Percentiles rank a stretch among this genome's conserved stretches.
These are phyloP conservation scores for Nasonia longicornis DNA, from an alignment of 1,140 invertebrate species.

Conservation along the genomic window DNA sequence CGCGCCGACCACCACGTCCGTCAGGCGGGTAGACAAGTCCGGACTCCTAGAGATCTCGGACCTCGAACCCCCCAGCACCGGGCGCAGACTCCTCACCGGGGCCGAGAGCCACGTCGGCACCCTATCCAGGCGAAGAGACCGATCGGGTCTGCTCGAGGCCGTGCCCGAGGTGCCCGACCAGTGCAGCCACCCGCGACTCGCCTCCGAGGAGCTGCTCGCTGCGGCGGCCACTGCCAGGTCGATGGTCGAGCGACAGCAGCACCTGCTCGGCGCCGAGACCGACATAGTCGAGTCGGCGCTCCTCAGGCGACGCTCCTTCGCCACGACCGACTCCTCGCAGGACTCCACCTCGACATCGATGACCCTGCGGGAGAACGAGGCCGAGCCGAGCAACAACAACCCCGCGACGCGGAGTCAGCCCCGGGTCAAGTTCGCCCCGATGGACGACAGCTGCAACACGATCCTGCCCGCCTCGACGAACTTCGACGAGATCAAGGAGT, in stretches of 20 bases:
- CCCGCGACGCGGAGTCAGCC: not conserved
- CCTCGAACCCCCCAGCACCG: constrained; percentile 50
- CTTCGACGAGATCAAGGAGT: constrained; percentile 34
- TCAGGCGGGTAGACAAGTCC: constrained; percentile 61
- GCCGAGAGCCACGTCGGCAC: constrained; percentile 44
- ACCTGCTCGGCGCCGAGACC: constrained; percentile 56
- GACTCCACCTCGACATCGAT: not conserved
- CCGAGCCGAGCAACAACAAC: not conserved
- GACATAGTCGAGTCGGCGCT: constrained; percentile 40
- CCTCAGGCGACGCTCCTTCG: constrained; percentile 20
- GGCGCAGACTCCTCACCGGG: constrained; percentile 23
- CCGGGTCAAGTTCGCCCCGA: constrained; percentile 28
- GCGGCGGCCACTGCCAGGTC: constrained; percentile 39
- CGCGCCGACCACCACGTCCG: constrained; percentile 50
- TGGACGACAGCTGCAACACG: not conserved
- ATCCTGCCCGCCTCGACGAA: not conserved
- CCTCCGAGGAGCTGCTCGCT: constrained; percentile 41
- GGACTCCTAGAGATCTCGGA: constrained; percentile 59
- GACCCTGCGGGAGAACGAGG: not conserved
- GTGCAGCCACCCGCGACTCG: constrained; percentile 33
- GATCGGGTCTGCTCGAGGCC: constrained; percentile 57
- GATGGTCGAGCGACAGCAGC: constrained; percentile 53
- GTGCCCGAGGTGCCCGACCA: constrained; percentile 63
- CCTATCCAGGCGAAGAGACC: constrained; percentile 55
- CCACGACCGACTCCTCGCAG: not conserved